Evolutionary conservation across 2,888 invertebrate genomes (phyloP).

Genomic region (Oscheius sp.): DNA sequence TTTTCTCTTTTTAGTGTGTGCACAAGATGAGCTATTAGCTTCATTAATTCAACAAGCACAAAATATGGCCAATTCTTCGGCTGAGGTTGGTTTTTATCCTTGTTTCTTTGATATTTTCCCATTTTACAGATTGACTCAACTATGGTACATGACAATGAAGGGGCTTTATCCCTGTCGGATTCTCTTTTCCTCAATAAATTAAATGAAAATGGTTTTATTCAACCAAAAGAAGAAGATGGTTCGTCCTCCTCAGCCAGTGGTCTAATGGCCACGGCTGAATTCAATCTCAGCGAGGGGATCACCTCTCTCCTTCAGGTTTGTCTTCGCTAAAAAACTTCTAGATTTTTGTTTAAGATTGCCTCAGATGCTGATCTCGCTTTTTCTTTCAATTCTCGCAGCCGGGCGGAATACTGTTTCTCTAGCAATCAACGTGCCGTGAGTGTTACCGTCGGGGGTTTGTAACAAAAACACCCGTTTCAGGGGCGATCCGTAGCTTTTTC

Average conservation of each 20-base stretch:
- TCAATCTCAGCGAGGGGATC: constrained; percentile 52
- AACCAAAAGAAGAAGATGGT: constrained; percentile 54
- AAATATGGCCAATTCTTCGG: constrained; percentile 48
- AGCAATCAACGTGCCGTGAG: constrained; percentile 50
- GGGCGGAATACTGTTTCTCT: constrained; percentile 61
- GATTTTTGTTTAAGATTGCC: constrained; percentile 47
- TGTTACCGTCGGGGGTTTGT: too few species aligned
- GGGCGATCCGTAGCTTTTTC: constrained; percentile 55
- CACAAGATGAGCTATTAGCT: constrained; percentile 52
- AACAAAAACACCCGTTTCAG: constrained; percentile 41
- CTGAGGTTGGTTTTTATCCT: constrained; percentile 40
- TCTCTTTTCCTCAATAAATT: constrained; percentile 54
- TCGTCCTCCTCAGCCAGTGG: constrained; percentile 52
- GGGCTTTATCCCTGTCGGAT: constrained; percentile 40
- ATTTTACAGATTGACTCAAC: constrained; percentile 7
- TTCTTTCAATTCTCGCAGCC: constrained; percentile 55
- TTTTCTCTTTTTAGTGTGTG: constrained; percentile 3
- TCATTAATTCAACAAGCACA: constrained; percentile 57
- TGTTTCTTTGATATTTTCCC: background rate
- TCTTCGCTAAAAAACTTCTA: background rate
- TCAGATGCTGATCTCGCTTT: constrained; percentile 58
- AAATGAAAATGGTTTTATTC: constrained; percentile 35
- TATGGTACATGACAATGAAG: constrained; percentile 39
- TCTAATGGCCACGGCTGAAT: constrained; percentile 44
- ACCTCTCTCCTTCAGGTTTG: constrained; percentile 50